Conservation (phyloP, 2,888 invertebrate species). For the Teleiodes luculella region DNA sequence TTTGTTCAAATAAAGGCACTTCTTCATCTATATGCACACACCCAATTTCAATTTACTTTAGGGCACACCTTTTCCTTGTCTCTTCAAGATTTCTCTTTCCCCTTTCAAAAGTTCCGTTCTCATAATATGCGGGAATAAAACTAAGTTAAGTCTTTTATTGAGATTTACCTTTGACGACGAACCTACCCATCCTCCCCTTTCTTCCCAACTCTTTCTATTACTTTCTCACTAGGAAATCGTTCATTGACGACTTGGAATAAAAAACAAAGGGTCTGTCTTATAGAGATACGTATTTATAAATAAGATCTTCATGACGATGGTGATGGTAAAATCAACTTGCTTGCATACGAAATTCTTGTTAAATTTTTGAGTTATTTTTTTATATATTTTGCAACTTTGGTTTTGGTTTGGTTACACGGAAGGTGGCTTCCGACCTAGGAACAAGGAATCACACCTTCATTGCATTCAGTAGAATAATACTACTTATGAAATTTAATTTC, state of each 20-base stretch:
- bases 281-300: background rate
- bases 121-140: conserved; percentile 53
- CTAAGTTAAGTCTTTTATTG: conserved; percentile 53
- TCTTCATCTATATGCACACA: conserved; percentile 28
- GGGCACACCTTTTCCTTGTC: conserved; percentile 70
- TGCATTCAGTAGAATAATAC: too few species aligned
- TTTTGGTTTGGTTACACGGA: too few species aligned
- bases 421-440: too few species aligned
- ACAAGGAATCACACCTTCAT: too few species aligned
- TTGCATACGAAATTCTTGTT: too few species aligned
- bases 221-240: conserved; percentile 46
- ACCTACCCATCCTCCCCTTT: conserved; percentile 20
- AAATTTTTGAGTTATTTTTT: too few species aligned
- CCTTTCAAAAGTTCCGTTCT: conserved; percentile 63
- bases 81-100: conserved; percentile 62
- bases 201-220: conserved; percentile 46
- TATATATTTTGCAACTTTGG: too few species aligned
- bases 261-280: conserved; percentile 33
- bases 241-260: conserved; percentile 39
- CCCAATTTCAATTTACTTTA: conserved; percentile 55
- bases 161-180: conserved; percentile 55
- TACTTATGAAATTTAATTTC: too few species aligned
- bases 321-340: too few species aligned
- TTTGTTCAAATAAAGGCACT: conserved; percentile 10
- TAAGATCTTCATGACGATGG: too few species aligned